phyloP scores from a whole-genome alignment of 37 sponge, comb jelly and placozoan species.

The Aphrocallistes beatrix region DNA sequence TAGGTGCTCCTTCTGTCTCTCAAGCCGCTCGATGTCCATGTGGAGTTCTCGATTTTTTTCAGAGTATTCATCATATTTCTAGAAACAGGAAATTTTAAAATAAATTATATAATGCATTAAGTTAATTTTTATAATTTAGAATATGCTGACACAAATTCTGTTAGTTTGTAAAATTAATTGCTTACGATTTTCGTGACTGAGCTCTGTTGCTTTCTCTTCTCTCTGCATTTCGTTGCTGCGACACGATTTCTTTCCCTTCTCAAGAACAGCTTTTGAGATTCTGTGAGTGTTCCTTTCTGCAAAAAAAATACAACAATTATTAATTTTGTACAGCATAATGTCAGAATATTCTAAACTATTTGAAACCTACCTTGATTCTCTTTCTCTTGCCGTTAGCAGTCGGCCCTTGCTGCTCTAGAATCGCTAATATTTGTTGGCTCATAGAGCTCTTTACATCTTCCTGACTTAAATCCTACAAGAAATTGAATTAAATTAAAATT shows the following conservation, averaged over 20 bases:
- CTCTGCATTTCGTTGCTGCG: slow-evolving; percentile 90
- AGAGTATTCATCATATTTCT: slow-evolving; percentile 8
- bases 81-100: neutral
- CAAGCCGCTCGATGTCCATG: neutral
- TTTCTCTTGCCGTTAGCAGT: slow-evolving; percentile 8
- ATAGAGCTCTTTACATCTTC: slow-evolving; percentile 5
- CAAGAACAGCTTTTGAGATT: slow-evolving; percentile 57
- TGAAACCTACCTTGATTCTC: slow-evolving; percentile 3
- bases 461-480: neutral
- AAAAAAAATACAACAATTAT: neutral
- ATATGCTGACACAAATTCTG: neutral
- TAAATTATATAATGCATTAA: neutral
- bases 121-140: no score
- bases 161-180: neutral
- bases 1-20: neutral
- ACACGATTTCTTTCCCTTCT: slow-evolving; percentile 90
- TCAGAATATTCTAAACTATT: neutral
- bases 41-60: neutral
- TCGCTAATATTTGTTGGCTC: neutral
- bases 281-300: slow-evolving; percentile 31
- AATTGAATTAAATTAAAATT: neutral
- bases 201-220: slow-evolving; percentile 62
- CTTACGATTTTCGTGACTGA: neutral
- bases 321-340: neutral
- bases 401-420: neutral